phyloP scores from a whole-genome alignment of 2,888 invertebrate species.

The Athrips mouffetella region DNA sequence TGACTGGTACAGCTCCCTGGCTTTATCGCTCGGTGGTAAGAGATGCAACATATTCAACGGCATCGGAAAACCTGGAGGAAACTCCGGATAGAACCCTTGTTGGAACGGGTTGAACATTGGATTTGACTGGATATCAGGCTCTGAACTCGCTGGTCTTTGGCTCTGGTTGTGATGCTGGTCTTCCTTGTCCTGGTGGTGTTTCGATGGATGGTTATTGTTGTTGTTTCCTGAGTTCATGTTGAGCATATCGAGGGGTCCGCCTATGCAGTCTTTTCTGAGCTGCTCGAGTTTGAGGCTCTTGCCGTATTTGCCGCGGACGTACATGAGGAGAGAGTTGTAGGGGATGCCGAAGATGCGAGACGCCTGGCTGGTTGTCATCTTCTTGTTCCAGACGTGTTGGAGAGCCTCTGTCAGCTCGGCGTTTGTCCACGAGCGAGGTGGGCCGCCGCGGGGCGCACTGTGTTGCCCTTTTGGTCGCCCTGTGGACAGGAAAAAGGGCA shows the following conservation, averaged over 20 bases:
- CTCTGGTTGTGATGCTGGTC: slow-evolving; percentile 62
- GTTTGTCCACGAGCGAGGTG: slow-evolving; percentile 95
- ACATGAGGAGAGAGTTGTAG: slow-evolving; percentile 95
- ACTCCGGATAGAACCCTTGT: slow-evolving; percentile 91
- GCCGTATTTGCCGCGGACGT: slow-evolving; percentile 95
- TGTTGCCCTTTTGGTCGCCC: slow-evolving; percentile 94
- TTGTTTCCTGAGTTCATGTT: slow-evolving; percentile 80
- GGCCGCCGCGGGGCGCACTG: slow-evolving; percentile 93
- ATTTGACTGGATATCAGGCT: slow-evolving; percentile 81
- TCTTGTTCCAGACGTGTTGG: slow-evolving; percentile 96
- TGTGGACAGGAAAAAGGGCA: slow-evolving; percentile 49
- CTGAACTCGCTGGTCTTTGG: slow-evolving; percentile 82
- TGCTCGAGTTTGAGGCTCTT: slow-evolving; percentile 93
- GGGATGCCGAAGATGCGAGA: slow-evolving; percentile 94
- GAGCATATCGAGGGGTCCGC: slow-evolving; percentile 86
- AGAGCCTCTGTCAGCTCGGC: slow-evolving; percentile 93
- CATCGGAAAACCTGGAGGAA: slow-evolving; percentile 87
- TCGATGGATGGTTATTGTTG: slow-evolving; percentile 76
- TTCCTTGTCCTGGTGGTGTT: slow-evolving; percentile 78
- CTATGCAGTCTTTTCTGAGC: slow-evolving; percentile 91
- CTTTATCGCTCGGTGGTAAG: slow-evolving; percentile 87
- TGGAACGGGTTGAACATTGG: slow-evolving; percentile 87
- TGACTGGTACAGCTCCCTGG: slow-evolving; percentile 80
- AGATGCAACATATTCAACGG: slow-evolving; percentile 91
- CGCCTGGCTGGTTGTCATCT: slow-evolving; percentile 95